These are phyloP conservation scores for Lethenteron reissneri DNA, from an alignment of 2,113 vertebrate species.

Conservation along the genomic window DNA sequence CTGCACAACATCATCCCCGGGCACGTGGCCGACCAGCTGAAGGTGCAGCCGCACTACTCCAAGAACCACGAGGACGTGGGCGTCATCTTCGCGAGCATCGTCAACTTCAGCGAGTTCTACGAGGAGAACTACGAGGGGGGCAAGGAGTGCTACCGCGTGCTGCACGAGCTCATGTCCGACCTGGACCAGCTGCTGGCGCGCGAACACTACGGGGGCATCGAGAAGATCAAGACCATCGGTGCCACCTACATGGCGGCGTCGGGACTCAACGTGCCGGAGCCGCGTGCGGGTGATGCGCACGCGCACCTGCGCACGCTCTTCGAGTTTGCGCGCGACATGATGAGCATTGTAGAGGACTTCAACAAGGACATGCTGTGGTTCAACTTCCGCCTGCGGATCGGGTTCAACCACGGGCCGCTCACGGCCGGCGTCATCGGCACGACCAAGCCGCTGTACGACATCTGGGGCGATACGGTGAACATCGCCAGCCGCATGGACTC, in stretches of 20 bases:
- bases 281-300: slow-evolving; percentile 24
- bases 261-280: slow-evolving; percentile 56
- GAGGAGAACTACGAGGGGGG: slow-evolving; percentile 94
- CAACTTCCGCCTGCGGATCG: slow-evolving; percentile 78
- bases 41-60: slow-evolving; percentile 91
- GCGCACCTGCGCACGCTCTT: slow-evolving; percentile 62
- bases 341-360: slow-evolving; percentile 88
- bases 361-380: slow-evolving; percentile 99
- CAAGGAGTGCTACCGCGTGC: slow-evolving; percentile 88
- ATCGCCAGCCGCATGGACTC: slow-evolving; percentile 98
- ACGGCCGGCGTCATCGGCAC: slow-evolving; percentile 91
- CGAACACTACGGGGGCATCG: slow-evolving; percentile 43
- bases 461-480: slow-evolving; percentile 97
- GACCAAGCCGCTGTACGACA: slow-evolving; percentile 86
- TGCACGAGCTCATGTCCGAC: slow-evolving; percentile 86
- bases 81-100: slow-evolving; percentile 88
- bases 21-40: slow-evolving; percentile 84
- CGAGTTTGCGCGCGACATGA: slow-evolving; percentile 95
- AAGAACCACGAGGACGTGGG: slow-evolving; percentile 86
- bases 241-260: slow-evolving; percentile 96
- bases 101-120: slow-evolving; percentile 97
- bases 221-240: slow-evolving; percentile 98
- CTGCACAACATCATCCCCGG: slow-evolving; percentile 90
- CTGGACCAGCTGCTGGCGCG: slow-evolving; percentile 75
- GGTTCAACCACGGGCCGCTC: slow-evolving; percentile 84